phyloP scores from a whole-genome alignment of 2,888 invertebrate genomes.

The Bombylius major region DNA sequence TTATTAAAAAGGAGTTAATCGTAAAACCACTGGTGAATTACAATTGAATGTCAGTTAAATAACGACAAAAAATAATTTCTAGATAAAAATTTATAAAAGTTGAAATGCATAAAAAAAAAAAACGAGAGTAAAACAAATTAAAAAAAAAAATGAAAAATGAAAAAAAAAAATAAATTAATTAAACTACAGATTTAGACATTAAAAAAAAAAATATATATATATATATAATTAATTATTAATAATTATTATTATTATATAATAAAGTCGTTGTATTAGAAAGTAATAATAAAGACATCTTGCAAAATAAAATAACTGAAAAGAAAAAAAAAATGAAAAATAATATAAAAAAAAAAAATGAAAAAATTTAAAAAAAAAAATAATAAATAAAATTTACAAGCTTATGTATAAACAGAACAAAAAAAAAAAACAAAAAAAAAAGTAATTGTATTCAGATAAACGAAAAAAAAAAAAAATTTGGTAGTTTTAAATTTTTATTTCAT shows the following conservation, averaged over 20 bases:
- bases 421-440: background rate
- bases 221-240: no score
- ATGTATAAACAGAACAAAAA: background rate
- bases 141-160: background rate
- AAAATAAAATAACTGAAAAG: background rate
- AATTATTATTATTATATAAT: background rate
- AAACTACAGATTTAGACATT: background rate
- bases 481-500: background rate
- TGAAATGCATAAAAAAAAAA: no score
- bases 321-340: background rate
- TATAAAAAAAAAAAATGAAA: background rate
- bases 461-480: background rate
- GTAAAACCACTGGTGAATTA: no score
- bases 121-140: no score
- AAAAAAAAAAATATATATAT: background rate
- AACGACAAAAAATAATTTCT: no score
- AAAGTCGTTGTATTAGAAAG: background rate
- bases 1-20: no score
- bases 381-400: background rate
- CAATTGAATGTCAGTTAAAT: no score
- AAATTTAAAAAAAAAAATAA: background rate
- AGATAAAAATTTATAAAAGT: no score
- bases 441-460: background rate
- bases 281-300: background rate
- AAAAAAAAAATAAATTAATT: background rate